These are phyloP conservation scores for Colostygia pectinataria DNA, from an alignment of 2,888 invertebrate species.

Conservation along the genomic window DNA sequence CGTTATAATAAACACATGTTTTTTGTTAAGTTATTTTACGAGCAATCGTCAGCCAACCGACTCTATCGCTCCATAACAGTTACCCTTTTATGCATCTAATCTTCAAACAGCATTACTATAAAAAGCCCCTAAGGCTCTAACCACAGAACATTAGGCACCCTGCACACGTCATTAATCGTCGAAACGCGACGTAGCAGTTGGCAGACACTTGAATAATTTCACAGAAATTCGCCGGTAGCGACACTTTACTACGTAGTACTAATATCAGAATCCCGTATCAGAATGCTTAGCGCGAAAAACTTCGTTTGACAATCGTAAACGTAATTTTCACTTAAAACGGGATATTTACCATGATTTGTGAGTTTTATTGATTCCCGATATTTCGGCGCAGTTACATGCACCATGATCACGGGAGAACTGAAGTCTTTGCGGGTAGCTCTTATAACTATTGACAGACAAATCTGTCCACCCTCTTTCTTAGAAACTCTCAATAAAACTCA, in stretches of 20 bases:
- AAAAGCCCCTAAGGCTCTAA: slow-evolving; percentile 19
- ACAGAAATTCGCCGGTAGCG: slow-evolving; percentile 3
- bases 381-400: too few relatives aligned
- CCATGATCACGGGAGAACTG: too few relatives aligned
- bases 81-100: slow-evolving; percentile 24
- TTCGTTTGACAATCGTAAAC: too few relatives aligned
- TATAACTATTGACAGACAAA: too few relatives aligned
- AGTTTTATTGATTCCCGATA: too few relatives aligned
- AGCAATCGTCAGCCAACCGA: slow-evolving; percentile 8
- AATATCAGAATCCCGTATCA: too few relatives aligned
- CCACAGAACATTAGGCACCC: slow-evolving; percentile 29
- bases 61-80: slow-evolving; percentile 15
- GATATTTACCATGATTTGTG: too few relatives aligned
- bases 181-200: slow-evolving; percentile 48
- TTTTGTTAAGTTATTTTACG: slow-evolving; percentile 1
- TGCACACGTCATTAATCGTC: slow-evolving; percentile 47
- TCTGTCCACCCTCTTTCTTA: too few relatives aligned
- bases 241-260: neutral
- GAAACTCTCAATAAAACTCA: too few relatives aligned
- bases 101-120: slow-evolving; percentile 15
- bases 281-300: too few relatives aligned
- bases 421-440: too few relatives aligned
- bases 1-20: neutral
- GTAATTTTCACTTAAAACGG: too few relatives aligned
- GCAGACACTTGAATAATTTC: slow-evolving; percentile 37